phyloP scores from a whole-genome alignment of 2,113 vertebrate species.

The Vulpes vulpes region DNA sequence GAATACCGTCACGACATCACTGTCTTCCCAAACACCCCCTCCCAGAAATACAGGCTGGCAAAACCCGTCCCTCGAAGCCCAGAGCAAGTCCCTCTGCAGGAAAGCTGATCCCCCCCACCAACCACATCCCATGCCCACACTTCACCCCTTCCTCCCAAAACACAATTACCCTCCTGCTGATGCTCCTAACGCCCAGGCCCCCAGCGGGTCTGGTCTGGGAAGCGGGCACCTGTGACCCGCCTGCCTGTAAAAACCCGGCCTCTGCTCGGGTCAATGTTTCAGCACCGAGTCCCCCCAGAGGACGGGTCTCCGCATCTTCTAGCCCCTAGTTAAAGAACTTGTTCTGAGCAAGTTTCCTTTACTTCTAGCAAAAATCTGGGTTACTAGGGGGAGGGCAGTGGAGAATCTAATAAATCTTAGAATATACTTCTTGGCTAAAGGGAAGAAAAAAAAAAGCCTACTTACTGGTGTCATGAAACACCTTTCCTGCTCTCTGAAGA shows the following conservation, averaged over 20 bases:
- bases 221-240: constrained; percentile 80
- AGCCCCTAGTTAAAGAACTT: constrained; percentile 81
- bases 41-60: not conserved
- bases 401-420: constrained; percentile 89
- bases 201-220: constrained; percentile 70
- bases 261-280: constrained; percentile 75
- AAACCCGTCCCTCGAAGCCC: not conserved
- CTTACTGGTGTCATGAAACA: constrained; percentile 89
- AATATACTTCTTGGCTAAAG: constrained; percentile 87
- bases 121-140: no score
- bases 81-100: constrained; percentile 28
- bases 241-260: constrained; percentile 79
- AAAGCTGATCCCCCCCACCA: constrained; percentile 52
- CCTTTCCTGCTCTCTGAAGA: constrained; percentile 88
- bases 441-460: constrained; percentile 81
- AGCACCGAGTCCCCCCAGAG: constrained; percentile 75
- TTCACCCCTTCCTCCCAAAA: not conserved
- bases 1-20: not conserved
- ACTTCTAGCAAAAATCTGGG: constrained; percentile 88
- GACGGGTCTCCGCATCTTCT: constrained; percentile 76
- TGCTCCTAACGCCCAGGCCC: constrained; percentile 66
- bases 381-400: constrained; percentile 86
- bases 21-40: not conserved
- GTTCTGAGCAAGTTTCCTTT: constrained; percentile 86
- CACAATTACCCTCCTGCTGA: constrained; percentile 44